phyloP scores from a whole-genome alignment of 2,888 invertebrate genomes.

The Brenthis hecate region DNA sequence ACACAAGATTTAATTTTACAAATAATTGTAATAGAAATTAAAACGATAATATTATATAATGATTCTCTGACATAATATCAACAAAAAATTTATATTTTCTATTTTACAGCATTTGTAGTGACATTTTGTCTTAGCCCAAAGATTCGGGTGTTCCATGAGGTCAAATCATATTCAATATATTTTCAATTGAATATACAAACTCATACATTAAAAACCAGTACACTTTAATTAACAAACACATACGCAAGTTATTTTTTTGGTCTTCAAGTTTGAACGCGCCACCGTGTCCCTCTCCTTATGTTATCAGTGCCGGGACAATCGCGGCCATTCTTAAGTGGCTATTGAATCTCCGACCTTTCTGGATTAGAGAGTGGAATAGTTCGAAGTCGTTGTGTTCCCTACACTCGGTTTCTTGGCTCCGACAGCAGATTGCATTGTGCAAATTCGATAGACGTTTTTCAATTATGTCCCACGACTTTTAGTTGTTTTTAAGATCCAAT shows the following conservation, averaged over 20 bases:
- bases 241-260: background rate
- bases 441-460: slow-evolving; percentile 2
- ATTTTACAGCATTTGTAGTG: too few relatives aligned
- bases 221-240: background rate
- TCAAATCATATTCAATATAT: too few relatives aligned
- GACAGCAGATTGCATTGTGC: background rate
- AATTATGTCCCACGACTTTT: background rate
- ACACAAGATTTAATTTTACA: too few relatives aligned
- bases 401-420: slow-evolving; percentile 43
- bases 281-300: slow-evolving; percentile 27
- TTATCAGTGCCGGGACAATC: slow-evolving; percentile 65
- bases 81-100: too few relatives aligned
- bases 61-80: too few relatives aligned
- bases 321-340: slow-evolving; percentile 69
- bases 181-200: too few relatives aligned
- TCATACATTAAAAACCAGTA: background rate
- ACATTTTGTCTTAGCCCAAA: too few relatives aligned
- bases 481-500: background rate
- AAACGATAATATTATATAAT: too few relatives aligned
- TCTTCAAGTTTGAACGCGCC: slow-evolving; percentile 5
- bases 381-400: slow-evolving; percentile 64
- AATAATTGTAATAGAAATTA: too few relatives aligned
- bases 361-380: slow-evolving; percentile 69
- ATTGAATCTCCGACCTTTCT: slow-evolving; percentile 75
- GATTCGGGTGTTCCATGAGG: too few relatives aligned